These are phyloP conservation scores for Edolisoma coerulescens DNA, from an alignment of 2,113 vertebrate species.

Conservation along the genomic window DNA sequence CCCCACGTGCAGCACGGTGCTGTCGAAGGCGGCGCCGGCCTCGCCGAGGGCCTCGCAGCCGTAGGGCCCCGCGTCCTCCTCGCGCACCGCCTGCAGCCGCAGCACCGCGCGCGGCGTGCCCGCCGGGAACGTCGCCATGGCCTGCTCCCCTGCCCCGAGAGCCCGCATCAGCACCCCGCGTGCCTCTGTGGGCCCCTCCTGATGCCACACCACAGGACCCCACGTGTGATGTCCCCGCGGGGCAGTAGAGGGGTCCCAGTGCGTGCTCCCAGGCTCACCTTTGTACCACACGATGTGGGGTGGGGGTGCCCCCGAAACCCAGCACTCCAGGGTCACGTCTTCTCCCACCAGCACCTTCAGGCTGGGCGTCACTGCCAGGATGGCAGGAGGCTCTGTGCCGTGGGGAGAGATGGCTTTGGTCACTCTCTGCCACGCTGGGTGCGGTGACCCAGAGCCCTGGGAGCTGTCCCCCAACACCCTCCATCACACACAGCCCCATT, in stretches of 20 bases:
- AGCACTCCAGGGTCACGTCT: conserved; percentile 81
- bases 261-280: conserved; percentile 54
- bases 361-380: conserved; percentile 62
- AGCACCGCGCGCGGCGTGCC: conserved; percentile 66
- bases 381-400: conserved; percentile 73
- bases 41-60: conserved; percentile 79
- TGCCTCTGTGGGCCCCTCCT: accelerated
- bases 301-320: conserved; percentile 70
- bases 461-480: background rate
- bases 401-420: accelerated
- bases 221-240: accelerated
- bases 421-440: accelerated
- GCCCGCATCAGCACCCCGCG: accelerated
- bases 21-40: conserved; percentile 65
- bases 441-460: accelerated
- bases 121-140: conserved; percentile 65
- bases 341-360: conserved; percentile 75
- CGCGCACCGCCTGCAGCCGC: conserved; percentile 73
- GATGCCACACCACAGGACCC: accelerated
- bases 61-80: conserved; percentile 81
- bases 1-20: conserved; percentile 80
- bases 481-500: background rate
- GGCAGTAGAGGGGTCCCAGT: accelerated
- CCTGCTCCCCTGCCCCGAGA: conserved; percentile 72
- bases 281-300: conserved; percentile 86